Evolutionary conservation across 2,797 vertebrate species (phyloP).

Genomic region (Scleropages formosus): DNA sequence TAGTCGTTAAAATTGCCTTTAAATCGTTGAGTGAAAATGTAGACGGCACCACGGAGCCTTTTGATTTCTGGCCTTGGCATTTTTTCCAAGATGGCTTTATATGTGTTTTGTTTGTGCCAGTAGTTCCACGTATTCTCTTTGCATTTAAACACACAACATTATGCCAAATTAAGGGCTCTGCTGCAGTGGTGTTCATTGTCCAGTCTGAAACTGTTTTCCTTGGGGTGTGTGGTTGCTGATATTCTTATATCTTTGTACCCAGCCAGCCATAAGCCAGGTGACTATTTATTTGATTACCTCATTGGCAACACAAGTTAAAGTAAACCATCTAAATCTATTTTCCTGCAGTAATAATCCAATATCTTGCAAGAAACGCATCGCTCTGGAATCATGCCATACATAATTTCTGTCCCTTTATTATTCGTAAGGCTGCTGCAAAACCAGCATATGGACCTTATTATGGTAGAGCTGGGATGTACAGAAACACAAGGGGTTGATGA

Average conservation of each 20-base stretch:
- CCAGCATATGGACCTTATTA: constrained; percentile 60
- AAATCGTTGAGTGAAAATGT: constrained; percentile 8
- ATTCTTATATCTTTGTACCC: background rate
- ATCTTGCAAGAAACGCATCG: constrained; percentile 50
- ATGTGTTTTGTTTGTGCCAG: background rate
- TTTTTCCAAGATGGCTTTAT: background rate
- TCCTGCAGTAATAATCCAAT: constrained; percentile 49
- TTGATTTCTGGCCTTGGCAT: constrained; percentile 21
- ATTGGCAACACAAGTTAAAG: constrained; percentile 26
- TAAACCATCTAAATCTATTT: constrained; percentile 43
- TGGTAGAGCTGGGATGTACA: constrained; percentile 50
- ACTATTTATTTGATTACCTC: constrained; percentile 34
- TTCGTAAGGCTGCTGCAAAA: constrained; percentile 51
- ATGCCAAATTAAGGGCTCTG: background rate
- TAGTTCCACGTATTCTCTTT: background rate
- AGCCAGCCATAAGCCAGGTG: background rate
- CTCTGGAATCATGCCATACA: constrained; percentile 42
- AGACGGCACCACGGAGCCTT: constrained; percentile 18
- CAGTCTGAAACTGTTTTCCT: background rate
- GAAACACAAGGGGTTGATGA: constrained; percentile 44
- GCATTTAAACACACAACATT: background rate
- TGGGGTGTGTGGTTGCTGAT: background rate
- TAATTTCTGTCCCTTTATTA: constrained; percentile 36
- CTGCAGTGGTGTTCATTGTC: background rate
- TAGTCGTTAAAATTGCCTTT: background rate